Conservation (phyloP, 2,888 invertebrate genomes). For the Callosobruchus maculatus region DNA sequence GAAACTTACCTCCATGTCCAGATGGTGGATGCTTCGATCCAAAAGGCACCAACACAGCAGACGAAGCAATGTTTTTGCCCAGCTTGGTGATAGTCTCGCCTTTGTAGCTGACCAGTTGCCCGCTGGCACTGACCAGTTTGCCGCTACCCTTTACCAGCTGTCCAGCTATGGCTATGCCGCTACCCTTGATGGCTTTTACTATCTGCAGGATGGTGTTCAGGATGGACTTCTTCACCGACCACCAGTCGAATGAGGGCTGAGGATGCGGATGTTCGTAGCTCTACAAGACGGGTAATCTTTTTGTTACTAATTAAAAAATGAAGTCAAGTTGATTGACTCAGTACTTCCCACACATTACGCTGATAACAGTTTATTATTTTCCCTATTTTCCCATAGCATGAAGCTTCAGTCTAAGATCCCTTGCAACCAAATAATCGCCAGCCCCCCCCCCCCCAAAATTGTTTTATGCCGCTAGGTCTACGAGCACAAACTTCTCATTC, state of each 20-base stretch:
- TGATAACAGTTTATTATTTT: too few species aligned
- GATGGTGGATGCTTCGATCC: conserved; percentile 19
- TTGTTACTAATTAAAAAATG: too few species aligned
- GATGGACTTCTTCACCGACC: conserved; percentile 78
- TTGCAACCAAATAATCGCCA: too few species aligned
- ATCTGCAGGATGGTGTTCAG: conserved; percentile 81
- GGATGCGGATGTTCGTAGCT: conserved; percentile 32
- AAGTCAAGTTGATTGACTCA: too few species aligned
- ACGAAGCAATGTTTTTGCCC: conserved; percentile 75
- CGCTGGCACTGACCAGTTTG: conserved; percentile 60
- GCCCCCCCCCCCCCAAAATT: too few species aligned
- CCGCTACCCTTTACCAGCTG: conserved; percentile 84
- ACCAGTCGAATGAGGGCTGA: conserved; percentile 43
- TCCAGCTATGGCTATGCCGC: conserved; percentile 82
- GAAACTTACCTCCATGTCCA: conserved; percentile 25
- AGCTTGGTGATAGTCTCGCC: conserved; percentile 77
- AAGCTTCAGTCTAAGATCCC: too few species aligned
- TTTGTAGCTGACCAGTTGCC: conserved; percentile 67
- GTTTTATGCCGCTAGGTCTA: too few species aligned
- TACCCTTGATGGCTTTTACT: conserved; percentile 83
- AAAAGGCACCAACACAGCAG: conserved; percentile 61
- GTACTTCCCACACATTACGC: too few species aligned
- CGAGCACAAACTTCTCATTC: too few species aligned
- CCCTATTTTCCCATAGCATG: too few species aligned
- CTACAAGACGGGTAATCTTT: conserved; percentile 31